Evolutionary conservation across 2,888 invertebrate genomes (phyloP).

Genomic region (Drosophila yooni): DNA sequence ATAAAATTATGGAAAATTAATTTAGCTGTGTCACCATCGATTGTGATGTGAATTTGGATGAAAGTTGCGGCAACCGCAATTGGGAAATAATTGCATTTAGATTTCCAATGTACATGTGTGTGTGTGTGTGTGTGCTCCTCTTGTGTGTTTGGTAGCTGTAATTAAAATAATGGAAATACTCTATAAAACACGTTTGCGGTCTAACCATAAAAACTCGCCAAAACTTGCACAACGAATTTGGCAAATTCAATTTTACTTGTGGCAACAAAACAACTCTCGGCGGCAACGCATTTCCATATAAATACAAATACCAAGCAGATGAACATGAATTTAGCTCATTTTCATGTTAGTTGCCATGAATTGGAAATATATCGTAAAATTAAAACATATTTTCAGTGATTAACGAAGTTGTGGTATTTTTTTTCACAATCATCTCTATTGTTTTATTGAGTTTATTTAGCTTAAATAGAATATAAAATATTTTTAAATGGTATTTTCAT

Average conservation of each 20-base stretch:
- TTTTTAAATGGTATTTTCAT: not conserved
- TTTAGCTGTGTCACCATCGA: constrained; percentile 49
- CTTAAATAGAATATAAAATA: not conserved
- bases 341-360: not conserved
- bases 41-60: constrained; percentile 12
- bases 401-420: not conserved
- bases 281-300: constrained; percentile 19
- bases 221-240: constrained; percentile 42
- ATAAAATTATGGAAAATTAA: constrained; percentile 75
- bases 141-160: constrained; percentile 54
- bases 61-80: constrained; percentile 64
- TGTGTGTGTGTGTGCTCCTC: constrained; percentile 5
- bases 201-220: constrained; percentile 47
- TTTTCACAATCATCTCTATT: not conserved
- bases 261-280: constrained; percentile 18
- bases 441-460: not conserved
- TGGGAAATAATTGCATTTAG: constrained; percentile 71
- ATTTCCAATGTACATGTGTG: constrained; percentile 12
- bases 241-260: constrained; percentile 28
- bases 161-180: constrained; percentile 77
- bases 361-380: not conserved
- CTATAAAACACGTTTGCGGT: constrained; percentile 58
- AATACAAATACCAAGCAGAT: constrained; percentile 7
- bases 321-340: not conserved
- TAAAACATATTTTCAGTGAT: not conserved